Evolutionary conservation across 2,797 vertebrate genomes (phyloP).

Genomic region (Uromys caudimaculatus): DNA sequence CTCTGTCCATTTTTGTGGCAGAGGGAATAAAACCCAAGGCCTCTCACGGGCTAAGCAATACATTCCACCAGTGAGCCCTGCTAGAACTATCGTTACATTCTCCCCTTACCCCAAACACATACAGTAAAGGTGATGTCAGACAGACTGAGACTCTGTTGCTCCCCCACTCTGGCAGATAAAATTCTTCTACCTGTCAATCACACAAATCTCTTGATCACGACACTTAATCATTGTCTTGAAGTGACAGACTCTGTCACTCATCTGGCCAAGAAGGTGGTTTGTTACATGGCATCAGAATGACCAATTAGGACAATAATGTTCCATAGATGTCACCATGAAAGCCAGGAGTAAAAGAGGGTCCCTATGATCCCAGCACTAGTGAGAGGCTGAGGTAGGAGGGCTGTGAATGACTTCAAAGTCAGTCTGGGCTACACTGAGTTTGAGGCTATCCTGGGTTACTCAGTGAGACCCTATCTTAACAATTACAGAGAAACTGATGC

Average conservation of each 20-base stretch:
- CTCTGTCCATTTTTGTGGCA: neutral
- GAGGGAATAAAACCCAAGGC: neutral
- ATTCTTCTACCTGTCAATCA: neutral
- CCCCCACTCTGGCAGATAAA: neutral
- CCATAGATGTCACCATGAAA: neutral
- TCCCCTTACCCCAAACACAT: constrained; percentile 38
- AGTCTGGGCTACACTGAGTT: neutral
- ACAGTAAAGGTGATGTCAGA: neutral
- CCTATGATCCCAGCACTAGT: neutral
- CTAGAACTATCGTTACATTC: neutral
- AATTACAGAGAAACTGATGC: neutral
- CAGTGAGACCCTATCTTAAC: neutral
- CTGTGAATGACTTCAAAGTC: neutral
- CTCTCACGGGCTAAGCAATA: neutral
- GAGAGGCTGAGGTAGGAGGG: neutral
- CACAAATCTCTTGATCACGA: neutral
- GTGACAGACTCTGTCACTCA: neutral
- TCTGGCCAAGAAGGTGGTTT: neutral
- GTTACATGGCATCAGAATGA: neutral
- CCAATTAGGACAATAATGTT: neutral
- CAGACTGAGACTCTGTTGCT: neutral
- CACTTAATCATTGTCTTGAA: neutral
- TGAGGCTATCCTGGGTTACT: neutral
- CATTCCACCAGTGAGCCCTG: neutral
- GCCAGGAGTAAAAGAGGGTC: neutral